Evolutionary conservation across 2,113 vertebrate species (phyloP).

Genomic region (Sylvietta virens): DNA sequence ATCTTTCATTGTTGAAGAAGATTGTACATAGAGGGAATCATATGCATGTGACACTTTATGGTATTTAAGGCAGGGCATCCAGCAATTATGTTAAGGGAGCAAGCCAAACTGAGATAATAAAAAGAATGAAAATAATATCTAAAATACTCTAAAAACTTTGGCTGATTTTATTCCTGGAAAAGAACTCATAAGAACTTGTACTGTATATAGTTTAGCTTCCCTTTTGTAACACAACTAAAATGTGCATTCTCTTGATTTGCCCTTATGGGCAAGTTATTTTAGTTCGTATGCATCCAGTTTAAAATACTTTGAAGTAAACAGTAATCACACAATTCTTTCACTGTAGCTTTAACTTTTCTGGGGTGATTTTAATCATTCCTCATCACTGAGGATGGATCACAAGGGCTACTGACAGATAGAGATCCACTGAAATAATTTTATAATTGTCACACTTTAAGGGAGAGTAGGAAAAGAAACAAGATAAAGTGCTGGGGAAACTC

Average conservation of each 20-base stretch:
- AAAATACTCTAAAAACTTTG: neutral
- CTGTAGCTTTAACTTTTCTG: neutral
- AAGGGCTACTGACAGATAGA: neutral
- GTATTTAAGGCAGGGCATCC: neutral
- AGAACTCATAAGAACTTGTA: neutral
- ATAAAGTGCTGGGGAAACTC: neutral
- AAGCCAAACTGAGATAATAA: neutral
- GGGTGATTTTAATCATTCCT: neutral
- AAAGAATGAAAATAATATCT: neutral
- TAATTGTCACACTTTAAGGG: neutral
- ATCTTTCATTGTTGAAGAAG: neutral
- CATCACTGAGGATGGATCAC: neutral
- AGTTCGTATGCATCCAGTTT: neutral
- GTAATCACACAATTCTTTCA: neutral
- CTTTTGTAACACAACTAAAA: neutral
- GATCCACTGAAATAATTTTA: neutral
- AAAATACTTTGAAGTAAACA: neutral
- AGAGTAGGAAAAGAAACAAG: neutral
- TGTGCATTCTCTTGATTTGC: neutral
- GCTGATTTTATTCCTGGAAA: neutral
- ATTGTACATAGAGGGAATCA: neutral
- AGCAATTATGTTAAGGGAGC: neutral
- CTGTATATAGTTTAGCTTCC: neutral
- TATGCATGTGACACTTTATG: neutral
- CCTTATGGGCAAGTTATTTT: neutral